These are phyloP conservation scores for Boloria euphrosyne DNA, from an alignment of 2,888 invertebrate species.

Conservation along the genomic window DNA sequence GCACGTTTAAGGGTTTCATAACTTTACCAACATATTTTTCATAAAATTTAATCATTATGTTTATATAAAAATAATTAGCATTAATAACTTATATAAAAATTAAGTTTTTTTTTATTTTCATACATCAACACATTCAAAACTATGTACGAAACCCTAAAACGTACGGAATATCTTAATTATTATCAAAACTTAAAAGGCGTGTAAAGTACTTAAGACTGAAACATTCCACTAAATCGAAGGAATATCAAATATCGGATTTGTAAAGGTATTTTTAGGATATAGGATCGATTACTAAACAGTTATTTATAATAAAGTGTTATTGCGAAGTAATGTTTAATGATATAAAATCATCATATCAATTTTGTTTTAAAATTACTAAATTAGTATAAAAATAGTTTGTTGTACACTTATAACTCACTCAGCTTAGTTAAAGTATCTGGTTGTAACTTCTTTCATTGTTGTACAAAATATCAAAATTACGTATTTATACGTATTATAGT, in stretches of 20 bases:
- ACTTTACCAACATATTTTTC: neutral
- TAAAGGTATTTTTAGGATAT: conserved; percentile 5
- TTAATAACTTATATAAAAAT: too few species aligned
- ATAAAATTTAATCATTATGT: neutral
- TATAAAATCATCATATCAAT: too few species aligned
- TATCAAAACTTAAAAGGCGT: conserved; percentile 28
- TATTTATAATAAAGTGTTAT: neutral
- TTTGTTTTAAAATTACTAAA: too few species aligned
- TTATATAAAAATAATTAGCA: too few species aligned
- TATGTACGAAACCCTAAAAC: conserved; percentile 5
- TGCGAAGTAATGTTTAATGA: too few species aligned
- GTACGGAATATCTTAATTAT: conserved; percentile 15
- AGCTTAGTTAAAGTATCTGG: too few species aligned
- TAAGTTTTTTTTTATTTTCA: neutral
- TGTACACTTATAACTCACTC: too few species aligned
- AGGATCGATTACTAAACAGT: neutral
- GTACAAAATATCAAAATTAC: too few species aligned
- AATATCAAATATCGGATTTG: conserved; percentile 9
- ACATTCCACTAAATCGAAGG: conserved; percentile 56
- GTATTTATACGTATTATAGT: too few species aligned
- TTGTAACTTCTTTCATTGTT: too few species aligned
- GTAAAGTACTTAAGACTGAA: conserved; percentile 72
- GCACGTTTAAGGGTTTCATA: conserved; percentile 1
- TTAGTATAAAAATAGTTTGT: too few species aligned
- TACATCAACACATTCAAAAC: neutral